A percentile compares a stretch with the other conserved stretches of the same genome.
Conservation (phyloP, 35 echinoderm and acorn worm species). For the Strongylocentrotus purpuratus region DNA sequence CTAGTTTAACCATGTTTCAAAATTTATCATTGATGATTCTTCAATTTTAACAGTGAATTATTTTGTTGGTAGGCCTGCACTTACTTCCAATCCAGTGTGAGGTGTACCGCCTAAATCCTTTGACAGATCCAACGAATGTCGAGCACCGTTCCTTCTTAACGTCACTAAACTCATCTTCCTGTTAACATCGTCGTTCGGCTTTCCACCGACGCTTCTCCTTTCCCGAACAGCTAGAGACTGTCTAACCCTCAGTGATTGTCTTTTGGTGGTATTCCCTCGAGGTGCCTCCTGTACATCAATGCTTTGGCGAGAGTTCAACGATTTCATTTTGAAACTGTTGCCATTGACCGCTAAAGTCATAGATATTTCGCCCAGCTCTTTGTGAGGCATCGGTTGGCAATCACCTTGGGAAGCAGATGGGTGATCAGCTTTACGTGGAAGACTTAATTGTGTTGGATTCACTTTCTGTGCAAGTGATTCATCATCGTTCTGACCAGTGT, state of each 20-base stretch:
- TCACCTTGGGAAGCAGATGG: background rate
- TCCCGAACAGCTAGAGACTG: too few species aligned
- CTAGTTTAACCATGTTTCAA: too few species aligned
- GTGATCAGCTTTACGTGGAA: background rate
- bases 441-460: background rate
- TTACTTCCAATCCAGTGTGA: constrained; percentile 84
- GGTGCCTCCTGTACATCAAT: background rate
- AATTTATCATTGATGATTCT: too few species aligned
- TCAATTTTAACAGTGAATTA: background rate
- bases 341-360: too few species aligned
- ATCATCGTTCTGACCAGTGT: too few species aligned
- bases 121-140: constrained; percentile 73
- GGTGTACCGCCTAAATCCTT: background rate
- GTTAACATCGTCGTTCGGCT: background rate
- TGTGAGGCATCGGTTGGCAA: background rate
- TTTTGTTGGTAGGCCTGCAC: background rate
- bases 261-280: background rate
- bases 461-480: too few species aligned
- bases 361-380: background rate
- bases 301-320: background rate
- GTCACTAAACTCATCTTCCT: background rate
- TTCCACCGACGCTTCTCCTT: background rate
- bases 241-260: too few species aligned
- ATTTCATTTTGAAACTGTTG: background rate
- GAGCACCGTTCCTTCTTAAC: constrained; percentile 49